phyloP scores from a whole-genome alignment of 2,113 vertebrate species.

The Sialia sialis region DNA sequence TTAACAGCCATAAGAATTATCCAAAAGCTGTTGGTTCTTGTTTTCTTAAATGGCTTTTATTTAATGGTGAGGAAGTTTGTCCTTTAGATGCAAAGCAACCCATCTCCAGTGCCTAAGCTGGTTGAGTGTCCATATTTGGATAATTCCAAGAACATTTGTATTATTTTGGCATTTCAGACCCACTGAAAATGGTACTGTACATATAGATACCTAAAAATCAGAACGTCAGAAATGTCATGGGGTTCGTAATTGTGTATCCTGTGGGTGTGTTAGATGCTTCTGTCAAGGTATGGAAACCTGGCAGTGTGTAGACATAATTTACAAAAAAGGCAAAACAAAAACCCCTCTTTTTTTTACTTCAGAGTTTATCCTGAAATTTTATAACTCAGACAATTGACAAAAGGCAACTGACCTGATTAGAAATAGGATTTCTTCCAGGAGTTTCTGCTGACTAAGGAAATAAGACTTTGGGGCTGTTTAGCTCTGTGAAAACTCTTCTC shows the following conservation, averaged over 20 bases:
- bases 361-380: background rate
- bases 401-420: background rate
- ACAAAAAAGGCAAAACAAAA: background rate
- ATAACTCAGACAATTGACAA: background rate
- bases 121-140: background rate
- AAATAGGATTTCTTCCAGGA: background rate
- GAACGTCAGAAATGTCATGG: background rate
- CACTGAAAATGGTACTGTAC: background rate
- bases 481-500: background rate
- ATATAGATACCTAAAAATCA: background rate
- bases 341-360: background rate
- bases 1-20: background rate
- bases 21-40: background rate
- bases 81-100: background rate
- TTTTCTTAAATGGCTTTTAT: background rate
- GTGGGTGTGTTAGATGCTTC: background rate
- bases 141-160: background rate
- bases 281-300: background rate
- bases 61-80: background rate
- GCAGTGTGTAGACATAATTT: background rate
- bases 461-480: background rate
- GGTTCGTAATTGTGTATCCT: background rate
- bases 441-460: background rate
- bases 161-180: background rate
- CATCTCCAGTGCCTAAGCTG: background rate